Evolutionary conservation across 2,888 invertebrate species (phyloP).

Genomic region (Himalopsyche japonica): DNA sequence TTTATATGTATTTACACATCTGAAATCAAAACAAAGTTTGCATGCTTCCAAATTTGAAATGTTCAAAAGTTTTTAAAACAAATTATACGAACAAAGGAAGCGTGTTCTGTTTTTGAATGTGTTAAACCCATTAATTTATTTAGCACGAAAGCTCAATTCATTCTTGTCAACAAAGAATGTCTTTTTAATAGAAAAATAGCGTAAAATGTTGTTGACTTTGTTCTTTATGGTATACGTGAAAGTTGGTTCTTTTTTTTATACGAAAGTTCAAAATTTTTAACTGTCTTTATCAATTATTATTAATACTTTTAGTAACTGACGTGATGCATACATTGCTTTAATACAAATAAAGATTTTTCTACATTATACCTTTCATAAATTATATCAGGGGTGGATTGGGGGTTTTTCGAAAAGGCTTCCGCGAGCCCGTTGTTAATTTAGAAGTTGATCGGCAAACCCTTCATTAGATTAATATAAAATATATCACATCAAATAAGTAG

Average conservation of each 20-base stretch:
- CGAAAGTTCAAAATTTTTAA: not conserved
- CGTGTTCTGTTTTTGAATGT: not conserved
- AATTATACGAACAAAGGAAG: not conserved
- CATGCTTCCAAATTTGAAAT: not conserved
- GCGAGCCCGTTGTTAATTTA: too few relatives aligned
- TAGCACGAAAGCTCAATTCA: not conserved
- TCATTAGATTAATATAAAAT: not conserved
- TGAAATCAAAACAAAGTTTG: not conserved
- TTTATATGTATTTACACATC: not conserved
- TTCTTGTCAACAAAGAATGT: not conserved
- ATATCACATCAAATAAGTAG: not conserved
- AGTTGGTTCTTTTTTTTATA: too few relatives aligned
- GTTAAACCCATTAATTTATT: not conserved
- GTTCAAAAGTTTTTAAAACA: not conserved
- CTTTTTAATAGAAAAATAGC: not conserved
- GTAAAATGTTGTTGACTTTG: too few relatives aligned
- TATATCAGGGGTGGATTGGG: too few relatives aligned
- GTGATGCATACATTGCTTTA: too few relatives aligned
- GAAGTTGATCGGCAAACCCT: too few relatives aligned
- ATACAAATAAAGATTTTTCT: too few relatives aligned
- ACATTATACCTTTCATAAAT: too few relatives aligned
- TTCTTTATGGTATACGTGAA: too few relatives aligned
- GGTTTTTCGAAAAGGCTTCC: too few relatives aligned
- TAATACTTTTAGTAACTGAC: too few relatives aligned
- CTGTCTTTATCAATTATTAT: too few relatives aligned